These are phyloP conservation scores for Auanema sp. DNA, from an alignment of 2,888 invertebrate species.

Conservation along the genomic window DNA sequence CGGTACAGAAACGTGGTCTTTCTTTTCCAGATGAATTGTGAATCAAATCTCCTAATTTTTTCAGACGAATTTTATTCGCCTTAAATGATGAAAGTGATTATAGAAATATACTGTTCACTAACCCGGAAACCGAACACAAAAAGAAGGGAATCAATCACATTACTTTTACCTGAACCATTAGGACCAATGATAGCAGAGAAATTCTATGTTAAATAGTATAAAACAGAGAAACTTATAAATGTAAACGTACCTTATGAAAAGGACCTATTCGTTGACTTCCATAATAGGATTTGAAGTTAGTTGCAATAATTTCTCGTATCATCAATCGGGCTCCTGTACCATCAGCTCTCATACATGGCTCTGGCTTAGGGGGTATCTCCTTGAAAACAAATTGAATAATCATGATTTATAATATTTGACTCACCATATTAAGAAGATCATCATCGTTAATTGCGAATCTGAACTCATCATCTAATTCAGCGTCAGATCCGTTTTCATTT, in stretches of 20 bases:
- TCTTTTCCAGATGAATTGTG: slow-evolving; percentile 84
- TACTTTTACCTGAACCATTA: slow-evolving; percentile 98
- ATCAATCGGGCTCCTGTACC: slow-evolving; percentile 81
- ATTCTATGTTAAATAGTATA: slow-evolving; percentile 72
- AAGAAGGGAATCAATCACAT: slow-evolving; percentile 97
- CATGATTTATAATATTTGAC: not conserved
- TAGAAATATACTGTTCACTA: not conserved
- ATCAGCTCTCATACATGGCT: slow-evolving; percentile 69
- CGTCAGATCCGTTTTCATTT: not conserved
- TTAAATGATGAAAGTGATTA: slow-evolving; percentile 65
- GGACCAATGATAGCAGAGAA: slow-evolving; percentile 96
- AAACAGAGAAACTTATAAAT: no score
- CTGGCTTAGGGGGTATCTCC: slow-evolving; percentile 27
- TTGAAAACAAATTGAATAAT: slow-evolving; percentile 5
- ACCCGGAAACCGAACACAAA: slow-evolving; percentile 87
- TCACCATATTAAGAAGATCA: slow-evolving; percentile 2
- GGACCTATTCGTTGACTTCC: slow-evolving; percentile 82
- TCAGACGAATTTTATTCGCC: slow-evolving; percentile 90
- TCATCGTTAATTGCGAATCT: not conserved
- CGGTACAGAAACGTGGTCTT: slow-evolving; percentile 79
- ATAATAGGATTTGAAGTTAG: slow-evolving; percentile 95
- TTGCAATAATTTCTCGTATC: slow-evolving; percentile 85
- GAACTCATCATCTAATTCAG: not conserved
- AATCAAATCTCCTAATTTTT: slow-evolving; percentile 80
- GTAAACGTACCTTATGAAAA: slow-evolving; percentile 80